These are phyloP conservation scores for Physella acuta DNA, from an alignment of 1,140 invertebrate species.

Conservation along the genomic window DNA sequence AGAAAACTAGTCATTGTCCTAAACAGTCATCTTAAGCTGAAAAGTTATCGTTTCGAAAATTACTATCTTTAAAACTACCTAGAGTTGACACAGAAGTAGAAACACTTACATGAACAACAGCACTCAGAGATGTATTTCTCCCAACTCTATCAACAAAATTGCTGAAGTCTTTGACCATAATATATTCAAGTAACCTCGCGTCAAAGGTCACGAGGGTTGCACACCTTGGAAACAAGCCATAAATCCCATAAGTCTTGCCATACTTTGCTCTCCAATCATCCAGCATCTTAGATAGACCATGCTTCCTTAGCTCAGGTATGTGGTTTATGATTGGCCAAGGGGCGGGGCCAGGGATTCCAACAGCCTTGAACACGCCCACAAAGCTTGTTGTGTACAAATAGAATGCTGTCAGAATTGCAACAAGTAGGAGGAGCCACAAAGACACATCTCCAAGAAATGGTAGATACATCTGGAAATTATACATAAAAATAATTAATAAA, in stretches of 20 bases:
- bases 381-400: conserved; percentile 7
- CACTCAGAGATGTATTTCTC: not conserved
- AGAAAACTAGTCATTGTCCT: too few relatives aligned
- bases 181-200: conserved; percentile 7
- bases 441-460: not conserved
- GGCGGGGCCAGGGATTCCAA: conserved; percentile 9
- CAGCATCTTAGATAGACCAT: conserved; percentile 16
- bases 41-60: too few relatives aligned
- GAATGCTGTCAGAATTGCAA: not conserved
- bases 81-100: not conserved
- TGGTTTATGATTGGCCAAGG: conserved; percentile 18
- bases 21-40: too few relatives aligned
- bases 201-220: conserved; percentile 11
- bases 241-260: conserved; percentile 11
- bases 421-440: not conserved
- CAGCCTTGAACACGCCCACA: conserved; percentile 11
- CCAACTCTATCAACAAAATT: conserved; percentile 7
- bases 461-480: conserved; percentile 11
- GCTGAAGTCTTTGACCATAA: conserved; percentile 14
- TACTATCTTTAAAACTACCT: too few relatives aligned
- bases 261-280: conserved; percentile 12
- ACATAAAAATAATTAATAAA: too few relatives aligned
- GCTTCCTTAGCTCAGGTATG: conserved; percentile 7
- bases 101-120: not conserved
- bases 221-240: conserved; percentile 5